Conservation (phyloP, 2,888 invertebrate species). For the Stenolophus ochropezus region DNA sequence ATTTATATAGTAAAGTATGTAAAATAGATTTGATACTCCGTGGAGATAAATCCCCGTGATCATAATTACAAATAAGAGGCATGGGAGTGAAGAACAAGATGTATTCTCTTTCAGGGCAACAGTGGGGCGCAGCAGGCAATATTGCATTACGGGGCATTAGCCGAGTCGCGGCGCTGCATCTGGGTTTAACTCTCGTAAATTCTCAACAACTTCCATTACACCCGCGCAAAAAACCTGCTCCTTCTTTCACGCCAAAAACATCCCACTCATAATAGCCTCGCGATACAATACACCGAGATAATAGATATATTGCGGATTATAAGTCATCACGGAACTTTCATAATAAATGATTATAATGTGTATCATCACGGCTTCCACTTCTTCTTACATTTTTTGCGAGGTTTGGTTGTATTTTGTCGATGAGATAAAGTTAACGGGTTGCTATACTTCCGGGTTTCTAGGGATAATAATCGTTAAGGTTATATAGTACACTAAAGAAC, state of each 20-base stretch:
- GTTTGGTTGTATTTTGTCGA: no score
- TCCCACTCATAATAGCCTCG: slow-evolving; percentile 7
- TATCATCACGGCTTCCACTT: neutral
- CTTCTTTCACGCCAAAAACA: slow-evolving; percentile 21
- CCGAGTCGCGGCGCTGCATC: neutral
- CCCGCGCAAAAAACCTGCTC: slow-evolving; percentile 32
- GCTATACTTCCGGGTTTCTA: no score
- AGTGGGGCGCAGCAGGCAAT: slow-evolving; percentile 1
- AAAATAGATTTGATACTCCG: no score
- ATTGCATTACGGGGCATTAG: slow-evolving; percentile 24
- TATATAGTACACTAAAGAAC: no score
- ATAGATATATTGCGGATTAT: slow-evolving; percentile 1
- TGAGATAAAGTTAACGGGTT: no score
- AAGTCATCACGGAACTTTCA: neutral
- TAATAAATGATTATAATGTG: neutral
- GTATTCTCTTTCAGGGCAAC: neutral
- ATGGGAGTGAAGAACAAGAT: neutral
- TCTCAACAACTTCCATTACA: slow-evolving; percentile 30
- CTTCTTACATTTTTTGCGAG: neutral
- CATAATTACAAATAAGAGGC: slow-evolving; percentile 16
- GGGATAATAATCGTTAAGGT: no score
- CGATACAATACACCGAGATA: neutral
- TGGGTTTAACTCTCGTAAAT: slow-evolving; percentile 26
- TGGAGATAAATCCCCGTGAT: neutral
- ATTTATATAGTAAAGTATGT: no score